Evolutionary conservation across 30 jellyfish, hydroid and myxozoan genomes (phyloP), one percentile per base, ranked within the genome.

Genomic region (Aurelia aurita): DNA sequence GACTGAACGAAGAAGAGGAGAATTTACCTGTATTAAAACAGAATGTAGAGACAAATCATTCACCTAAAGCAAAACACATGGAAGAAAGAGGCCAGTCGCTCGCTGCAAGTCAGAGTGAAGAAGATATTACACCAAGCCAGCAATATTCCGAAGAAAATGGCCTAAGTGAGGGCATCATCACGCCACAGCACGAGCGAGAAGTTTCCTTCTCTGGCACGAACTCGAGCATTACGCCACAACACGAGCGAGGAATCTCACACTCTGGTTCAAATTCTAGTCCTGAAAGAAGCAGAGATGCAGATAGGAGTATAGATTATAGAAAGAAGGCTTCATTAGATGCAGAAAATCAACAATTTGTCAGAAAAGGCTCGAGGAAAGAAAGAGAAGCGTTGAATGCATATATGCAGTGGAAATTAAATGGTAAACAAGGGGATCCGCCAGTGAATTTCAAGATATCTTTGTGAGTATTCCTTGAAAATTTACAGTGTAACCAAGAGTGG

Each of bases 401-500:
- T 32, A 51, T 80, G 74, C 69, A 64, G 26, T 80, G 90, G 90
- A 80, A 80, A 49, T 21, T 60, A 29, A 62, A 80, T 4, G 90
- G 90, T 18, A 80, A 80, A 51, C 82, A 64, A 26, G 90, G 90
- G 21, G 60, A 21, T 12, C 90, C 90, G 8, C 82, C 90, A 8
- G 90, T 77, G 13, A 66, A 80, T 47, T 66, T 80, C 51, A 80
- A 80, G 31, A 67, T 80, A 32, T 80, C 90, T 0, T 26, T 47
- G 90, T 80, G 54, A 63, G 82, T 65, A 8, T 28, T 25, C 5
- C 13, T 39, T 39, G 14, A 39, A 7, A 4, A 7, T 39, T 39
- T 39, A 8, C 15, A 4, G 51, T 4, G 51, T 39, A 4, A 39
- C 0, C 51, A 6, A 39, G 9, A 34, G 10, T 34, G 7, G 10